Conservation (phyloP, 1,140 invertebrate species). For the Lanistes nyassanus region DNA sequence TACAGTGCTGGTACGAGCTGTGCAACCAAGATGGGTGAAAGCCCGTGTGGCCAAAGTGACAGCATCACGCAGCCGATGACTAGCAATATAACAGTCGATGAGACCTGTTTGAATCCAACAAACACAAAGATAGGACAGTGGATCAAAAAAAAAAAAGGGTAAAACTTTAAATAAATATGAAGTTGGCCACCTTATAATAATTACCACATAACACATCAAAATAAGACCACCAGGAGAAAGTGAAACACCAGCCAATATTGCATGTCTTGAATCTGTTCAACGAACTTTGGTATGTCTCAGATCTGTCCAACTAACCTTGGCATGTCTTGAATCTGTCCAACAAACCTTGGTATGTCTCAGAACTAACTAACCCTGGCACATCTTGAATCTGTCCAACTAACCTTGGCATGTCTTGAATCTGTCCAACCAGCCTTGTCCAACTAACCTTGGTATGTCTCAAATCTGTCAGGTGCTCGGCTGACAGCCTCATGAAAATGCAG, state of each 20-base stretch:
- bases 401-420: background rate
- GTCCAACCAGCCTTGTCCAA: too few species aligned
- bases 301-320: too few species aligned
- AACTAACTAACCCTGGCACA: slow-evolving; percentile 59
- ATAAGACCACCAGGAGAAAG: too few species aligned
- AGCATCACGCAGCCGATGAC: slow-evolving; percentile 77
- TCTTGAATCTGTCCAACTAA: too few species aligned
- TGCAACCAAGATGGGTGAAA: slow-evolving; percentile 77
- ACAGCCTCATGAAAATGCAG: slow-evolving; percentile 79
- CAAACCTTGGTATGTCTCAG: slow-evolving; percentile 75
- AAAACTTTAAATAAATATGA: background rate
- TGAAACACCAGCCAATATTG: too few species aligned
- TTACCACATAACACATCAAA: too few species aligned
- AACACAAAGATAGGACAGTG: background rate
- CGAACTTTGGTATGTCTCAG: background rate
- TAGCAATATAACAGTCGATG: slow-evolving; percentile 77
- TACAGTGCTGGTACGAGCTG: slow-evolving; percentile 77
- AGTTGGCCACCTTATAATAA: too few species aligned
- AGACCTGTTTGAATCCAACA: slow-evolving; percentile 68
- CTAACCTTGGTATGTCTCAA: slow-evolving; percentile 76
- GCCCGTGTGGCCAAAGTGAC: slow-evolving; percentile 76
- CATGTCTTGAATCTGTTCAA: too few species aligned
- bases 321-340: slow-evolving; percentile 76
- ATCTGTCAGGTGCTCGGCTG: slow-evolving; percentile 71
- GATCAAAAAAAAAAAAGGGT: background rate